These are phyloP conservation scores for Lasius platythorax DNA, from an alignment of 2,888 invertebrate genomes.

Conservation along the genomic window DNA sequence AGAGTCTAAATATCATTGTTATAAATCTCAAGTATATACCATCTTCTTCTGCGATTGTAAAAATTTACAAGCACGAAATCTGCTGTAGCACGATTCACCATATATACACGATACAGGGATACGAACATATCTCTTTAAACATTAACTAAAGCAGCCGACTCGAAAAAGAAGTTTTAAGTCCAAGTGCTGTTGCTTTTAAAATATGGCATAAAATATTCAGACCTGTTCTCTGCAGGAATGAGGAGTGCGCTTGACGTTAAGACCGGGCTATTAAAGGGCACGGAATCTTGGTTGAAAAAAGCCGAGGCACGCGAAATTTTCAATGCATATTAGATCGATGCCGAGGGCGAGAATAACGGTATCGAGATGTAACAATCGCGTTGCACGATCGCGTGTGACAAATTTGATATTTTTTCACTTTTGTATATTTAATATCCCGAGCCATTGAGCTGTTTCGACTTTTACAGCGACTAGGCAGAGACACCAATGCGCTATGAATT, in stretches of 20 bases:
- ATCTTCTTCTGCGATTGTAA: slow-evolving; percentile 14
- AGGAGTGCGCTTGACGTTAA: slow-evolving; percentile 70
- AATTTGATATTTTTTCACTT: slow-evolving; percentile 31
- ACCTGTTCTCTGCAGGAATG: slow-evolving; percentile 65
- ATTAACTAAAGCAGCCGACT: slow-evolving; percentile 56
- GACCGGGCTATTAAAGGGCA: slow-evolving; percentile 68
- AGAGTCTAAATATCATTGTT: slow-evolving; percentile 15
- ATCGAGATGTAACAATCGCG: slow-evolving; percentile 15
- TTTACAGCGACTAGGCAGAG: slow-evolving; percentile 18
- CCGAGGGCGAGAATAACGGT: slow-evolving; percentile 14
- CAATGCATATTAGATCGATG: slow-evolving; percentile 37
- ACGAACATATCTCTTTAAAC: slow-evolving; percentile 39
- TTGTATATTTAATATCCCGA: slow-evolving; percentile 28
- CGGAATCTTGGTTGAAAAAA: slow-evolving; percentile 57
- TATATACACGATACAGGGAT: neutral
- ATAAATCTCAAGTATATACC: neutral
- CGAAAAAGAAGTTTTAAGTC: slow-evolving; percentile 64
- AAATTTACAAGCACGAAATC: slow-evolving; percentile 33
- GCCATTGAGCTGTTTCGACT: slow-evolving; percentile 6
- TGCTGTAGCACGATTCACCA: slow-evolving; percentile 2
- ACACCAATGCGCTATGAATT: slow-evolving; percentile 44
- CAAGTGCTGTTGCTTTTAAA: slow-evolving; percentile 61
- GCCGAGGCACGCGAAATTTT: slow-evolving; percentile 58
- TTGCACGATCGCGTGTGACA: slow-evolving; percentile 21
- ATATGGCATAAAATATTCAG: slow-evolving; percentile 71